These are phyloP conservation scores for Acrobasis repandana DNA, from an alignment of 2,888 invertebrate species.

Conservation along the genomic window DNA sequence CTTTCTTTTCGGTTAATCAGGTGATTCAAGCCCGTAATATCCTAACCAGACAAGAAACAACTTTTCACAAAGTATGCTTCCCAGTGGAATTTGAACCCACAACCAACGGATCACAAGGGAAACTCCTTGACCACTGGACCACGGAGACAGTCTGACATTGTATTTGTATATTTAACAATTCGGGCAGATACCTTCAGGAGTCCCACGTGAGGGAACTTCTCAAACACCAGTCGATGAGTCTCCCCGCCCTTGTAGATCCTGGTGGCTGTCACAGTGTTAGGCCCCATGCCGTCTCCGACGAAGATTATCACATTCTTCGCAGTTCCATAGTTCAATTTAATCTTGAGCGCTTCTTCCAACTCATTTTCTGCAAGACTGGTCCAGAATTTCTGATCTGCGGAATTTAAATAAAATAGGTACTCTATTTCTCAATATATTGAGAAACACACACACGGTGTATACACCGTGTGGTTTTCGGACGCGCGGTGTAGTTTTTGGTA, in stretches of 20 bases:
- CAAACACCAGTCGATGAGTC: conserved; percentile 88
- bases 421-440: no score
- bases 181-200: conserved; percentile 87
- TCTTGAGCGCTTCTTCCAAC: conserved; percentile 80
- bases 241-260: conserved; percentile 91
- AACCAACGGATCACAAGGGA: no score
- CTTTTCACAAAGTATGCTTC: no score
- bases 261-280: conserved; percentile 91
- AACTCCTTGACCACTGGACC: no score
- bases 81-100: no score
- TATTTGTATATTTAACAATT: background rate
- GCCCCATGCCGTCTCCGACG: conserved; percentile 96
- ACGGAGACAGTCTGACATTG: no score
- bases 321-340: conserved; percentile 81
- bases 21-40: no score
- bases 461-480: no score
- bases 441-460: no score
- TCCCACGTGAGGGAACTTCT: conserved; percentile 91
- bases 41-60: no score
- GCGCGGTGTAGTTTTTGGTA: no score
- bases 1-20: no score
- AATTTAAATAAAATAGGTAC: background rate
- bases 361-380: conserved; percentile 73
- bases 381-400: conserved; percentile 76
- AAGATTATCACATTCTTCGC: conserved; percentile 94